These are phyloP conservation scores for Osmoderma eremita DNA, from an alignment of 2,888 invertebrate species.

Conservation along the genomic window DNA sequence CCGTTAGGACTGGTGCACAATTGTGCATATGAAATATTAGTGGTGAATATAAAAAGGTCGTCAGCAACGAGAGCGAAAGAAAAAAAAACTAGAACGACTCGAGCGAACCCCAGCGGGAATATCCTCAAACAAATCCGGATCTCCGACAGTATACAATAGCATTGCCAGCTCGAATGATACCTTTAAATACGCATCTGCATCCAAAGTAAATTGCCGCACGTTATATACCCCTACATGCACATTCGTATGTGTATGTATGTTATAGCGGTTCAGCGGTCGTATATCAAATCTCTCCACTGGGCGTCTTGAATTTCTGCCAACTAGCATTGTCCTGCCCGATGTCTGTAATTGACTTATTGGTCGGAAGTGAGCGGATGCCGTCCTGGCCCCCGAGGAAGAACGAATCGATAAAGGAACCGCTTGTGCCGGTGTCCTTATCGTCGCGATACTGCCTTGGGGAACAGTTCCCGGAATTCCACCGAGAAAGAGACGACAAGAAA, in stretches of 20 bases:
- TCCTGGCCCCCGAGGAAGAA: constrained; percentile 30
- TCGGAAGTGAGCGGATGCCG: constrained; percentile 57
- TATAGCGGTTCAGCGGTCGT: constrained; percentile 51
- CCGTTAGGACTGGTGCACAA: neutral
- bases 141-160: neutral
- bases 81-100: neutral
- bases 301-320: constrained; percentile 63
- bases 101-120: neutral
- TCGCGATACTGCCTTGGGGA: constrained; percentile 7
- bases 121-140: constrained; percentile 10
- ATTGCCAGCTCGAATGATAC: constrained; percentile 2
- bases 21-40: constrained; percentile 20
- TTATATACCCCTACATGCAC: too few relatives aligned
- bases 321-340: constrained; percentile 61
- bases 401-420: constrained; percentile 57
- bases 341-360: constrained; percentile 64
- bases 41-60: neutral
- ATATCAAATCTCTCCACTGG: constrained; percentile 58
- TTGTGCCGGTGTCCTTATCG: constrained; percentile 23
- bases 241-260: neutral
- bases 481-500: constrained; percentile 5
- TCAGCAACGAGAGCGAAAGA: neutral
- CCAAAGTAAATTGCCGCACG: constrained; percentile 58
- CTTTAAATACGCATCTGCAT: constrained; percentile 58
- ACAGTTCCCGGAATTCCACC: neutral